Evolutionary conservation across 2,888 invertebrate genomes (phyloP), one percentile per base, ranked within the genome.

Genomic region (Thumatha senex): DNA sequence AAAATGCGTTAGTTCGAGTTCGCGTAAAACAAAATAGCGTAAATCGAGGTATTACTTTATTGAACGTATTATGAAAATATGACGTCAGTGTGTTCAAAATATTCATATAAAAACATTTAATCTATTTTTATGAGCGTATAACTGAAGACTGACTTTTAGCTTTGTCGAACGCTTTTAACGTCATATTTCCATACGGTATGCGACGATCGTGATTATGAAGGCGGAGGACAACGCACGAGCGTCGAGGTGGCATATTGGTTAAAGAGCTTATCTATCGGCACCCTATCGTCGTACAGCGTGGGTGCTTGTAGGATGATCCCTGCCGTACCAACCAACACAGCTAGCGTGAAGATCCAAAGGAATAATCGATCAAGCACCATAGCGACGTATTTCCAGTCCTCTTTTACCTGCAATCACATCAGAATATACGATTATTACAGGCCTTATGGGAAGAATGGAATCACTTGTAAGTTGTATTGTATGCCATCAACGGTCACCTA

Each of bases 341-440:
- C 98, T 77, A 98, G 93, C 68, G 98, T 98, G 92, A 99, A 99
- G 84, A 99, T 98, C 96, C 98, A 98, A 73, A 99, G 94, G 92
- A 99, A 99, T 76, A 99, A 93, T 61, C 99, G 94, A 90, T 99
- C 99, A 81, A 99, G 93, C 66, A 99, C 98, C 97, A 98, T 98
- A 59, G 98, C 98, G 70, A 99, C 98, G 90, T 98, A 99, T 87
- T 99, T 99, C 99, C 99, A 99, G 93, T 99, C 98, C 92, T 98
- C 98, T 91, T 97, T 97, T 66, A 97, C 97, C 97, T 97, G 78
- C 31, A 30, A 7, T 29, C 29, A 34, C 3, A 18, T 12, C 10
- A 36, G 18, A 24, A 5, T 5, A 4, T 24, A 24, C 5, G 2
- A 24, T 24, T 24, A 24, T 24, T 24, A 24, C 5, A 24, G 18